phyloP scores from a whole-genome alignment of 2,113 vertebrate species.

The Cynopterus brachyotis region DNA sequence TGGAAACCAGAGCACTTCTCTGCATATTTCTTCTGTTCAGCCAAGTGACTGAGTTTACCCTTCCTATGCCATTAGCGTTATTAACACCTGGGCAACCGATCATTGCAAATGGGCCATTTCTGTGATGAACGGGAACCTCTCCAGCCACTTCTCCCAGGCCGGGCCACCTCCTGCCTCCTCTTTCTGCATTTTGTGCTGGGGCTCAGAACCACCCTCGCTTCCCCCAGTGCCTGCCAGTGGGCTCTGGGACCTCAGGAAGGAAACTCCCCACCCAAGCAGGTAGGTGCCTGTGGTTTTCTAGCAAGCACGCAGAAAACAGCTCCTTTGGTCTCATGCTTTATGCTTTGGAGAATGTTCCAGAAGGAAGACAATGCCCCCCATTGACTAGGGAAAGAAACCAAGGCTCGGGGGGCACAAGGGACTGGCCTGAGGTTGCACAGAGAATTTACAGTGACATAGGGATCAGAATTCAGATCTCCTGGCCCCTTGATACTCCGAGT shows the following conservation, averaged over 20 bases:
- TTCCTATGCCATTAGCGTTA: constrained; percentile 80
- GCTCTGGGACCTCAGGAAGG: background rate
- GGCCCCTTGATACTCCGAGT: background rate
- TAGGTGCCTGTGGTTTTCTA: background rate
- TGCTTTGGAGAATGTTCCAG: background rate
- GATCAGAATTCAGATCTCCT: background rate
- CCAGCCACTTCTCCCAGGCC: background rate
- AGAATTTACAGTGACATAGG: background rate
- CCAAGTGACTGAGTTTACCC: constrained; percentile 83
- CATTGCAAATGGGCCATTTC: constrained; percentile 73
- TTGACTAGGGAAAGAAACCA: background rate
- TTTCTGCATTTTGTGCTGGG: background rate
- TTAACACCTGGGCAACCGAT: constrained; percentile 75
- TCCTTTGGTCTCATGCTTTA: background rate
- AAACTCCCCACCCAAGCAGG: background rate
- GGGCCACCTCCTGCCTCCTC: background rate
- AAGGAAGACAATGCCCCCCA: background rate
- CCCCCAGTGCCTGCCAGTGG: background rate
- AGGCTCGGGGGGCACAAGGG: background rate
- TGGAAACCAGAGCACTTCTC: constrained; percentile 78
- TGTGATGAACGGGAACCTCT: constrained; percentile 10
- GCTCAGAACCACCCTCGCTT: background rate
- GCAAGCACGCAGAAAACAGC: accelerated
- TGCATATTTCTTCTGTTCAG: constrained; percentile 84
- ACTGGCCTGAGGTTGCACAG: background rate